Conservation (phyloP, 2,888 invertebrate species). For the Disparrhopalites patrizii region DNA sequence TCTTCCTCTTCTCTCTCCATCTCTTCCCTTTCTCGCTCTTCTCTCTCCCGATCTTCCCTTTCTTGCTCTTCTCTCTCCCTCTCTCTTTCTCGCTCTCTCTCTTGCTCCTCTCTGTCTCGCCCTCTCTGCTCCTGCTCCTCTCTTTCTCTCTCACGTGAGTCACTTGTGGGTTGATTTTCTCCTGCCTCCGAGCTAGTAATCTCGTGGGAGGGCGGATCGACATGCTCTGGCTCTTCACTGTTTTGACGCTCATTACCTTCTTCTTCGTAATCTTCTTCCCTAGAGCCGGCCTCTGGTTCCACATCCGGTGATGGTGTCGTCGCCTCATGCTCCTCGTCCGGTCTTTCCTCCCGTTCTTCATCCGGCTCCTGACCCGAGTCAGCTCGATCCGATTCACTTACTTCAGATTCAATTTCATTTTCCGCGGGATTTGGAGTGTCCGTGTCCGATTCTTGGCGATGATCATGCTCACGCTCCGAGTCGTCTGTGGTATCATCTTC, state of each 20-base stretch:
- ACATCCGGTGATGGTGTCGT: background rate
- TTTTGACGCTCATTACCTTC: slow-evolving; percentile 1
- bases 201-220: background rate
- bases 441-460: background rate
- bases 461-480: background rate
- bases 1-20: background rate
- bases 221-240: background rate
- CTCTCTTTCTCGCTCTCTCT: slow-evolving; percentile 30
- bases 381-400: background rate
- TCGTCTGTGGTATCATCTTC: background rate
- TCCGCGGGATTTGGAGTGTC: background rate
- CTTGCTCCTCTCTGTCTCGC: background rate
- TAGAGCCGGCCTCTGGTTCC: background rate
- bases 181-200: background rate
- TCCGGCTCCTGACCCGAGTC: background rate
- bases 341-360: slow-evolving; percentile 3
- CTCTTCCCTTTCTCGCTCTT: background rate
- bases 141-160: slow-evolving; percentile 5
- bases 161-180: too few species aligned
- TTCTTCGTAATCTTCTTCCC: slow-evolving; percentile 7
- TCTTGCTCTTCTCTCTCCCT: slow-evolving; percentile 8
- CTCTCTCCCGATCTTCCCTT: slow-evolving; percentile 3
- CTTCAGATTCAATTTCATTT: background rate
- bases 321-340: slow-evolving; percentile 9
- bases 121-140: background rate